Evolutionary conservation across 2,113 vertebrate genomes (phyloP), one percentile per base, ranked within the genome.

Genomic region (Sylvia atricapilla): DNA sequence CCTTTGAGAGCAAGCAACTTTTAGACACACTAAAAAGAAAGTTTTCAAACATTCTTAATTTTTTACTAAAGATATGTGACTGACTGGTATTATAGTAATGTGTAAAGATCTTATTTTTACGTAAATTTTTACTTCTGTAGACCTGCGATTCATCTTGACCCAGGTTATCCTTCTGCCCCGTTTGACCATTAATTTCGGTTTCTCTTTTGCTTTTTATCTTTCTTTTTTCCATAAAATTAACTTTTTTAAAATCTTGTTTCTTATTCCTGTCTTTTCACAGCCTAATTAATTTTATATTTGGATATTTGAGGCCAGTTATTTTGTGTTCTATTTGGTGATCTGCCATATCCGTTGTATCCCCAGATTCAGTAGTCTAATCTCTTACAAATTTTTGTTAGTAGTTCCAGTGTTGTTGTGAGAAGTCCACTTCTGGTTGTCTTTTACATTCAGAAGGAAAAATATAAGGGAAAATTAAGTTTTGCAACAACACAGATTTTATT

Each of bases 311-410:
- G 18, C 5, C 41, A 83, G 11, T 15, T 56, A 7, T 44, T 81
- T 5, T 66, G 8, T 78, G 15, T 41, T 72, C 11, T 35, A 0
- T 62, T 46, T 72, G 12, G 8, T 91, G 39, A 64, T 7, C 3
- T 46, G 18, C 8, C 2, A 0, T 83, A 46, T 83, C 44, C 2
- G 10, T 73, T 66, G 6, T 0, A 2, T 73, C 24, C 3, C 12
- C 17, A 33, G 11, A 10, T 80, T 72, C 22, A 41, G 35, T 13
- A 77, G 10, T 37, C 31, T 84, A 49, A 17, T 6, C 13, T 87
- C 7, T 11, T 15, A 17, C 4, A 13, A 15, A 46, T 50, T 74
- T 35, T 7, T 39, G 7, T 46, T 17, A 55, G 3, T 77, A 84
- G 10, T 62, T 80, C 58, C n/a, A 50, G 10, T 66, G 73, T 44